Base-by-base conservation (phyloP, 2,797 vertebrate species). In the Anomalospiza imberbis region DNA sequence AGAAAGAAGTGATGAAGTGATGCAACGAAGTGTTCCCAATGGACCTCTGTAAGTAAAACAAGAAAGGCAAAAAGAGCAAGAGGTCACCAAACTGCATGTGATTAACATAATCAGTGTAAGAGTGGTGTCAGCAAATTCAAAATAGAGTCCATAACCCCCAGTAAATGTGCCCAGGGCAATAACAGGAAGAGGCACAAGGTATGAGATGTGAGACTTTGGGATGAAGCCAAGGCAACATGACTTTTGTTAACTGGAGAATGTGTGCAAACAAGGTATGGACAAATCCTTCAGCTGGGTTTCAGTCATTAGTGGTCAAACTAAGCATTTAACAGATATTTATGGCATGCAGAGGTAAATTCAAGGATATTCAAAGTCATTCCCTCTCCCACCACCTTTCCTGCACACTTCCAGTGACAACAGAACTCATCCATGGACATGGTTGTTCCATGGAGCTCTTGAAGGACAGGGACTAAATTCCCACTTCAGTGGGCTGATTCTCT, bases 61-160 rank as follows among this genome's bases (percentile, higher is more conserved):
- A 92, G 90, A 94, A 95, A 95, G 81, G 42, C 60, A 94, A 72
- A 95, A 95, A 88, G 61, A 97, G 86, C 4, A 0, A 28, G 20
- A 93, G 89, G 85, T 95, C 82, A 85, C 22, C 40, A 47, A 93
- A 51, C 60, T 54, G 78, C 68, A 91, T 65, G 31, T 65, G 78
- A 97, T 97, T 97, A 97, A 85, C 97, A 97, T 94, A 95, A 97
- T 95, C 95, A 86, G 85, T 68, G 51, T 75, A 93, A 82, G 40
- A 86, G 67, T 81, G 44, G 84, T 93, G 89, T 96, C 89, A 95
- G 94, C 87, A 93, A 93, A 91, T 95, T 87, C 95, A 93, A 97
- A 97, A 88, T 93, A 95, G 81, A 96, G 74, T 62, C 36, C 13
- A 2, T 61, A 90, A 87, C 68, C 93, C 61, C 47, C 86, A 88